Evolutionary conservation across 2,888 invertebrate species (phyloP), one percentile per base, ranked within the genome.

Genomic region (Macaria liturata): DNA sequence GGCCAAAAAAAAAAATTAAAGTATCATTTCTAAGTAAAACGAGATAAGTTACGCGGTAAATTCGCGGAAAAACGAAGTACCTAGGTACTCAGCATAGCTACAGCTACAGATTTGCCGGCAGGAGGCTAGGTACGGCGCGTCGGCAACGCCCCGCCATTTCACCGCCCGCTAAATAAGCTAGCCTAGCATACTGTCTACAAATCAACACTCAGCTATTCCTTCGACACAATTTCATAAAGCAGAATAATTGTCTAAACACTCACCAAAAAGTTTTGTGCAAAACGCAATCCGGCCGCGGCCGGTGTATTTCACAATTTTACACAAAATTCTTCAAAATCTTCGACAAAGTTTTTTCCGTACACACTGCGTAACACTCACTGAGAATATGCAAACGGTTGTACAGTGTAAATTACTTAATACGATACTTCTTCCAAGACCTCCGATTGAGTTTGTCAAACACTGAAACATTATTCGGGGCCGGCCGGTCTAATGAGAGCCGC

Each of bases 341-440:
- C 90, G 90, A 89, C 85, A 86, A 91, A 91, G 91, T 92, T 92
- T 92, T 92, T 91, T 92, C 78, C 92, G 86, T 86, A 92, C 92
- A 87, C 92, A 92, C 90, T 91, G 92, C 83, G 91, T 90, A 84
- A 91, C 91, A 91, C 90, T 89, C 91, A 92, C 92, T 92, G 89
- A 90, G 85, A 91, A 90, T 90, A 89, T 91, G 90, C 88, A 86
- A 82, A 85, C 86, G 84, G 85, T 84, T 86, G 83, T 84, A 89
- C 88, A 86, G 88, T 88, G 90, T 88, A 89, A 86, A 91, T 88
- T 89, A 84, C 86, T 86, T 83, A 86, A 80, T 79, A 84, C 84
- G 82, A 83, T 88, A 88, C 91, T 91, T 90, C 91, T 90, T 87
- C 91, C 88, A 80, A 88, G 86, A 89, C 91, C 89, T 88, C 91